Evolutionary conservation across 2,113 vertebrate genomes (phyloP), one percentile per base, ranked within the genome.

Genomic region (Tamias sibiricus): DNA sequence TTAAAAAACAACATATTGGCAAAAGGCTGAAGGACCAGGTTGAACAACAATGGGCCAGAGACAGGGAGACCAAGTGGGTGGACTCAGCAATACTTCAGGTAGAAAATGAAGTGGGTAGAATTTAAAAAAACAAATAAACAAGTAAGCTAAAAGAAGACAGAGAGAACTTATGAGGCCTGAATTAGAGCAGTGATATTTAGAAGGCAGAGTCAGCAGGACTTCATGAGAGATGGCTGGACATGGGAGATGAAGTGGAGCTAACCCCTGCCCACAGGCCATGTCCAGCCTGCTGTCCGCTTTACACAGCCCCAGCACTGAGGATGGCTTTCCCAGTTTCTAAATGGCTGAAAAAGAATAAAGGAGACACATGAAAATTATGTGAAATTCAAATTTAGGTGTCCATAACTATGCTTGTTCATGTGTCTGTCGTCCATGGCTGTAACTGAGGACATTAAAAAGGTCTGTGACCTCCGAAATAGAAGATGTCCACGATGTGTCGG

Each of bases 181-280:
- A 80, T 19, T 24, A 59, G 77, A 69, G 54, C 20, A n/a, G 20
- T n/a, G 16, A 20, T 17, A 20, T 24, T 47, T 32, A 71, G 74
- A 32, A 82, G 40, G 62, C 0, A 32, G 74, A 30, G 44, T 52
- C 3, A 32, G 22, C 42, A 49, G 49, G 57, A 10, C 19, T 49
- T 28, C 5, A 0, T 4, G 11, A 24, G 47, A 49, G 10, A 19
- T 12, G 32, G 32, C 2, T 3, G 26, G 52, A 3, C 1, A 5
- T 2, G 8, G 16, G 75, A 69, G 44, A 57, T 24, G 5, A 35
- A 12, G 47, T 2, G 22, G 28, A 35, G 32, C 8, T 24, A 49
- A n/a, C 49, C 8, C 6, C 59, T 26, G 30, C 62, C 35, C 26
- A 13, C 0, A 0, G 49, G 35, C 91, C 19, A 6, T 1, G 22